Evolutionary conservation across 2,113 vertebrate species (phyloP).

Genomic region (Calyptomena viridis): DNA sequence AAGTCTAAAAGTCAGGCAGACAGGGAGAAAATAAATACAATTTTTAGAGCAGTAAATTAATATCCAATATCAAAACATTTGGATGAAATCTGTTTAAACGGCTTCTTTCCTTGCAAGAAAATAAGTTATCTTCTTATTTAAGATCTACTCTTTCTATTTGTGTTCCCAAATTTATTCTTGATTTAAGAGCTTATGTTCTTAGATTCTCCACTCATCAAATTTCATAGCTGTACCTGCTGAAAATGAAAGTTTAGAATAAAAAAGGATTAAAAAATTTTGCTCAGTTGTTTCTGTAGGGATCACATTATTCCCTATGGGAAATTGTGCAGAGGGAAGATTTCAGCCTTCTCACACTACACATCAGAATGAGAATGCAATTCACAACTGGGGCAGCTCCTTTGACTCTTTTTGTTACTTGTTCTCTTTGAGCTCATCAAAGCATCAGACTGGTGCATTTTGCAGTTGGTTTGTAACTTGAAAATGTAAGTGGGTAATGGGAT

Average conservation of each 20-base stretch:
- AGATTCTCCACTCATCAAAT: neutral
- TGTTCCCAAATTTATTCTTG: neutral
- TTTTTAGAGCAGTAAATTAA: neutral
- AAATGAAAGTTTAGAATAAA: slow-evolving; percentile 5
- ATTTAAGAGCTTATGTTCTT: neutral
- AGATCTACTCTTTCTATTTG: neutral
- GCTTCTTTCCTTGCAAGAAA: neutral
- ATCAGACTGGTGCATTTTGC: neutral
- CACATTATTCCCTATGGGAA: slow-evolving; percentile 22
- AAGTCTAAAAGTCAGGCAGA: neutral
- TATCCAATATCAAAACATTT: neutral
- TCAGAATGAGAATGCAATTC: neutral
- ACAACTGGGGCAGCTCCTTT: neutral
- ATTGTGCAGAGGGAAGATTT: neutral
- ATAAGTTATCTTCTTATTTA: neutral
- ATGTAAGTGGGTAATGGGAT: slow-evolving; percentile 34
- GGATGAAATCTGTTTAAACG: neutral
- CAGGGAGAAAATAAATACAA: neutral
- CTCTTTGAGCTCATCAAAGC: neutral
- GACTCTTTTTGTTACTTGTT: neutral
- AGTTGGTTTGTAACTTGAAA: slow-evolving; percentile 54
- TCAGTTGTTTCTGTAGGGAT: neutral
- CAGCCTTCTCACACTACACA: neutral
- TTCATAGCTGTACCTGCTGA: neutral
- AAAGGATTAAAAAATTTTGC: slow-evolving; percentile 19